Base-by-base conservation (phyloP, 2,888 invertebrate genomes). In the Punctoribates punctum region DNA sequence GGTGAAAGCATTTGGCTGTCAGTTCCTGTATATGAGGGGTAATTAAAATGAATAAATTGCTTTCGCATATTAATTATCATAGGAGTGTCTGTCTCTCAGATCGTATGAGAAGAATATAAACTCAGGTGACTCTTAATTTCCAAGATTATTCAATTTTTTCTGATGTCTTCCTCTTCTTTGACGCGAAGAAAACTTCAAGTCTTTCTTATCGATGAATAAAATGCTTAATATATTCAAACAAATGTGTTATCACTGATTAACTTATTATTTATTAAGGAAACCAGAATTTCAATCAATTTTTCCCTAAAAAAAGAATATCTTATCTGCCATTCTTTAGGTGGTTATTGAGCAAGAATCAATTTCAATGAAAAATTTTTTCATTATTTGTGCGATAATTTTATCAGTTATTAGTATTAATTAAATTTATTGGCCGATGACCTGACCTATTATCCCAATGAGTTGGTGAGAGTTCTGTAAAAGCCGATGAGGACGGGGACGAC, bases 1-100 rank as follows among this genome's bases (percentile, higher is more conserved):
- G 62, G 62, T 65, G 62, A 65, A 65, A 65, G 62, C 62, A 65
- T 65, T 65, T 34, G 62, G 15, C 62, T 70, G 42, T 70, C 46
- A 46, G 70, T 70, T 70, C 70, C 70, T 70, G 70, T n/a, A 70
- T 70, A 70, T 67, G 8, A 20, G 11, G 1, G n/a, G 34, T 70
- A 70, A 70, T 70, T 46, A 46, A 42, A 46, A 70, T 6, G 34
- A 23, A 42, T 38, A n/a, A 38, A 29, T 42, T 70, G 46, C 23
- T 70, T 57, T 70, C 34, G 34, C 34, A 34, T 70, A 70, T 70
- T 70, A 70, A 70, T 70, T 70, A 70, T 42, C 5, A 70, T 25
- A 65, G 57, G 57, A 57, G 57, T 57, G 57, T 57, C 25, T 57
- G 8, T 48, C 15, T 48, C 46, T 48, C 15, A 15, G 46, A 48